Evolutionary conservation across 2,113 vertebrate species (phyloP), one percentile per base, ranked within the genome.

Genomic region (Ochotona curzoniae): DNA sequence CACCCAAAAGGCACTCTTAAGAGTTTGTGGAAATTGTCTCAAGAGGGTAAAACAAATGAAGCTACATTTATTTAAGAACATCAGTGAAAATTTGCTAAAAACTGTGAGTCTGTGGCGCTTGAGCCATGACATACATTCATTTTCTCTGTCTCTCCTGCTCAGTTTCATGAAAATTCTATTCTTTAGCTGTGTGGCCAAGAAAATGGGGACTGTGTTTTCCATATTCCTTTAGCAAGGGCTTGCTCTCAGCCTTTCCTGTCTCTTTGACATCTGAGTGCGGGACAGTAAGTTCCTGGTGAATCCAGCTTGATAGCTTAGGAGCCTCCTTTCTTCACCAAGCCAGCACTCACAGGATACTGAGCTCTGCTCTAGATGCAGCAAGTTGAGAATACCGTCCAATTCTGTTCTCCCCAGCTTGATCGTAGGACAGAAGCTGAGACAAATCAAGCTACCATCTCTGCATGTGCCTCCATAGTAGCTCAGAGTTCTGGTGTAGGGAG

Each of bases 1-100:
- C 51, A 54, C 51, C 54, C 54, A 57, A 57, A 57, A 57, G 54
- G 18, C 54, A 57, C 54, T 57, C 54, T 28, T 64, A 44, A 85
- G 38, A 57, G 28, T 85, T 30, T 51, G 32, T 86, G 60, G 26
- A 81, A 73, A 90, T 67, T 54, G 51, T 74, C 26, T 32, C 66
- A 57, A 57, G 47, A 47, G 4, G 12, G 32, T 38, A 80, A 32
- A 85, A 6, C 7, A 28, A 80, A 74, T 60, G 28, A 84, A 60
- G 57, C 63, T n/a, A 78, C 2, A 81, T 63, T 90, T 86, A 57
- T 44, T 94, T 44, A 79, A 85, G 74, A 80, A 94, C 79, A 80
- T 78, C 28, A 84, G n/a, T 21, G 64, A 23, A 14, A 93, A 30
- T 67, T n/a, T 64, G 5, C 26, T 81, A 26, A 82, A 18, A 87